Evolutionary conservation across 1,140 invertebrate species (phyloP), one percentile per base, ranked within the genome.

Genomic region (Idris sp.): DNA sequence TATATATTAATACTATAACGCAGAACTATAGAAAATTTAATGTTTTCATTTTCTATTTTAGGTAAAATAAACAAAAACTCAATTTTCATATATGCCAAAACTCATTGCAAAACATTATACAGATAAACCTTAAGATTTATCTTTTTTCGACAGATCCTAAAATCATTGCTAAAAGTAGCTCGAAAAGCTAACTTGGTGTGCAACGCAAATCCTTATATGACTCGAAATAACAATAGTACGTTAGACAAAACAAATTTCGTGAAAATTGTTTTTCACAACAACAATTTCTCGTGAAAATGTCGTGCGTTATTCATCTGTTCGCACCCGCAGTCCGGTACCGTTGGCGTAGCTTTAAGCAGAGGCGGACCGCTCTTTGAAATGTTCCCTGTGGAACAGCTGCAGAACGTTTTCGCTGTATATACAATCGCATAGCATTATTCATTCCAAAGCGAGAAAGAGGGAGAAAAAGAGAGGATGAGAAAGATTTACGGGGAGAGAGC

Each of bases 321-420:
- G 22, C 40, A 9, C 30, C 40, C 33, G 33, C n/a, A 19, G 25
- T 59, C 46, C 38, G 28, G 8, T n/a, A n/a, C n/a, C n/a, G n/a
- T n/a, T 49, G 36, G 8, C n/a, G 10, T 18, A 3, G 11, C 11
- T 56, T 35, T 48, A 65, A 54, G 30, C 16, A 65, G 25, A n/a
- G n/a, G 22, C 10, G 10, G 54, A 36, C 36, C 43, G 53, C 69
- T 73, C 53, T 71, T 71, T 61, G 62, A 71, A 71, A 62, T 54
- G 33, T 48, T 61, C 14, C 18, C 19, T 61, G 38, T 15, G 38
- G 25, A 51, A 51, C 46, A 28, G 30, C 46, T 69, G 18, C 41
- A 10, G 22, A 69, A 16, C 28, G 15, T 31, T 54, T 54, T 26
- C 33, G 33, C n/a, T 38, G 18, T 53, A 46, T 35, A 38, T 38